Percentiles rank a stretch among this genome's conserved stretches.
These are phyloP conservation scores for Drosophila lini DNA, from an alignment of 1,140 invertebrate genomes.

Conservation along the genomic window DNA sequence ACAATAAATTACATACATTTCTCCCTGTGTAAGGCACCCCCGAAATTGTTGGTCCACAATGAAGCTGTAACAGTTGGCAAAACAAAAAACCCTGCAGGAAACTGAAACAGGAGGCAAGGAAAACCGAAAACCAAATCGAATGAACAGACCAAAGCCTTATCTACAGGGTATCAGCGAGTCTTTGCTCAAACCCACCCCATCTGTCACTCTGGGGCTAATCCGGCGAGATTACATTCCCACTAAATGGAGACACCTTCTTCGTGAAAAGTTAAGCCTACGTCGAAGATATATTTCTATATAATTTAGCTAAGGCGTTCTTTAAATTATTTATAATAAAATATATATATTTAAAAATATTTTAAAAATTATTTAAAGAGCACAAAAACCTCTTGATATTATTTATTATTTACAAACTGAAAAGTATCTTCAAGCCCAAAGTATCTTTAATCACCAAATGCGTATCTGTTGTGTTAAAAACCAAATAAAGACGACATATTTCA, in stretches of 20 bases:
- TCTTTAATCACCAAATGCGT: not conserved
- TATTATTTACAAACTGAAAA: not conserved
- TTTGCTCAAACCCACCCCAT: too few relatives aligned
- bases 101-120: not conserved
- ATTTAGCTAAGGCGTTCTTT: not conserved
- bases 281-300: not conserved
- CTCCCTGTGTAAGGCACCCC: not conserved
- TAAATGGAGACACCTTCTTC: constrained; percentile 1
- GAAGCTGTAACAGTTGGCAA: constrained; percentile 12
- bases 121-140: not conserved
- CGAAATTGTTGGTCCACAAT: constrained; percentile 4
- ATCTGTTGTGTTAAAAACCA: constrained; percentile 21
- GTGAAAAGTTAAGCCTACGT: constrained; percentile 16
- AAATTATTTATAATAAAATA: too few relatives aligned
- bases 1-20: not conserved
- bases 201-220: constrained; percentile 21
- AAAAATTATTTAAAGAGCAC: too few relatives aligned
- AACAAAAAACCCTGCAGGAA: not conserved
- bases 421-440: not conserved
- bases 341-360: too few relatives aligned
- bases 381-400: too few relatives aligned
- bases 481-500: constrained; percentile 70
- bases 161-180: constrained; percentile 29
- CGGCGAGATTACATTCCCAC: constrained; percentile 14
- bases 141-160: not conserved